Percentiles rank a stretch among this genome's conserved stretches.
phyloP scores from a whole-genome alignment of 2,888 invertebrate genomes.

The Coelopa pilipes region DNA sequence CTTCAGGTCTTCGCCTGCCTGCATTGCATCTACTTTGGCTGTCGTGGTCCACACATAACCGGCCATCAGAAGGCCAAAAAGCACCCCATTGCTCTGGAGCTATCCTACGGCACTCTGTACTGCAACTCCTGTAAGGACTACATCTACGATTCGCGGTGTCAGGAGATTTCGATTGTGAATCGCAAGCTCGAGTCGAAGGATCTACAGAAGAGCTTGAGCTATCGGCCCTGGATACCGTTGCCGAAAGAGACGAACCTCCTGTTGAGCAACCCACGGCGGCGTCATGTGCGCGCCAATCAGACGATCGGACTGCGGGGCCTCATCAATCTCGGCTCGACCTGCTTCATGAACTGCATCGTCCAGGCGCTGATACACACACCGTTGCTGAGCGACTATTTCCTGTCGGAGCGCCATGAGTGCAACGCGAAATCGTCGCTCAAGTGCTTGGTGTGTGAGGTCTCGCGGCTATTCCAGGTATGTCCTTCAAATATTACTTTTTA shows the following conservation, averaged over 20 bases:
- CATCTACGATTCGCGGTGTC: conserved; percentile 83
- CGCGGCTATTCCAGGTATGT: conserved; percentile 90
- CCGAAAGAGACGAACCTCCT: conserved; percentile 81
- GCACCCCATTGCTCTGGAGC: conserved; percentile 87
- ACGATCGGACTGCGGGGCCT: conserved; percentile 92
- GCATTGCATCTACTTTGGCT: conserved; percentile 94
- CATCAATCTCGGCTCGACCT: conserved; percentile 96
- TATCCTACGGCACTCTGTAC: conserved; percentile 88
- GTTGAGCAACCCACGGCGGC: conserved; percentile 79
- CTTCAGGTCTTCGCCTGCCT: conserved; percentile 86
- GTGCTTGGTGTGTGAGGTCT: conserved; percentile 95
- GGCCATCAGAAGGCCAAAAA: conserved; percentile 85
- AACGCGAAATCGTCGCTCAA: conserved; percentile 72
- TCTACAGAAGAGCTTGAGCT: conserved; percentile 72
- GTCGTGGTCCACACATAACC: conserved; percentile 86
- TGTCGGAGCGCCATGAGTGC: conserved; percentile 93
- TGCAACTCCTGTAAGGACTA: conserved; percentile 93
- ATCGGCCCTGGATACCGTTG: conserved; percentile 83
- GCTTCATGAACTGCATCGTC: conserved; percentile 98
- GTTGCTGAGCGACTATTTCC: conserved; percentile 91
- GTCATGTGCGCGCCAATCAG: conserved; percentile 82
- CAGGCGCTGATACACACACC: conserved; percentile 97
- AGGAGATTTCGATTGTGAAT: conserved; percentile 70
- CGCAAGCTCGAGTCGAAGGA: conserved; percentile 72
- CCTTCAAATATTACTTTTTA: too few relatives aligned